Evolutionary conservation across 2,797 vertebrate genomes (phyloP).

Genomic region (Myotis findleyi): DNA sequence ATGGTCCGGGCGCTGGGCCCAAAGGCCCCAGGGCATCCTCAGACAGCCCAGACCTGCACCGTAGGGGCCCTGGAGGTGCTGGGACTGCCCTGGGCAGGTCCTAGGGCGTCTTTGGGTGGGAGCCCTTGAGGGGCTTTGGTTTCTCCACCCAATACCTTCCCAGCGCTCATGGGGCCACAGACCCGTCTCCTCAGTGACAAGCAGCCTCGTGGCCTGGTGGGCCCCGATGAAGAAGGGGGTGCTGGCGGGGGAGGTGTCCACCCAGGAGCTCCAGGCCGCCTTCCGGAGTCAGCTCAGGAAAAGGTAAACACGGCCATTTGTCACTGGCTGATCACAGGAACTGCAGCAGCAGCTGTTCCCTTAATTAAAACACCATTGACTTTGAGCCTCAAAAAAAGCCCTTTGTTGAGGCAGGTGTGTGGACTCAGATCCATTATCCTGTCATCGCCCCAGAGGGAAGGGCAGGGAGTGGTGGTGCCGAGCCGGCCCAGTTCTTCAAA

Average conservation of each 20-base stretch:
- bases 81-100: background rate
- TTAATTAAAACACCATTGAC: slow-evolving; percentile 76
- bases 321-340: slow-evolving; percentile 59
- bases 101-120: background rate
- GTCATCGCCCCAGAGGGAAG: background rate
- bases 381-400: slow-evolving; percentile 55
- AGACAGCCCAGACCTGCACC: background rate
- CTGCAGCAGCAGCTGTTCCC: slow-evolving; percentile 66
- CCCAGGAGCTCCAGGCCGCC: slow-evolving; percentile 32
- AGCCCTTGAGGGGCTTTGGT: background rate
- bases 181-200: background rate
- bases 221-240: background rate
- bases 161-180: accelerated
- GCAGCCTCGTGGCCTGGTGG: background rate
- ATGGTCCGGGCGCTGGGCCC: background rate
- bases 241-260: background rate
- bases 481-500: background rate
- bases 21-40: background rate
- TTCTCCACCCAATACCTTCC: background rate
- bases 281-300: background rate
- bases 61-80: background rate
- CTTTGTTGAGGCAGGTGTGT: background rate
- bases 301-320: slow-evolving; percentile 65
- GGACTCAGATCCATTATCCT: slow-evolving; percentile 36
- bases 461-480: no score